Conservation (phyloP, 2,797 vertebrate species). For the Lepilemur septentrionalis region DNA sequence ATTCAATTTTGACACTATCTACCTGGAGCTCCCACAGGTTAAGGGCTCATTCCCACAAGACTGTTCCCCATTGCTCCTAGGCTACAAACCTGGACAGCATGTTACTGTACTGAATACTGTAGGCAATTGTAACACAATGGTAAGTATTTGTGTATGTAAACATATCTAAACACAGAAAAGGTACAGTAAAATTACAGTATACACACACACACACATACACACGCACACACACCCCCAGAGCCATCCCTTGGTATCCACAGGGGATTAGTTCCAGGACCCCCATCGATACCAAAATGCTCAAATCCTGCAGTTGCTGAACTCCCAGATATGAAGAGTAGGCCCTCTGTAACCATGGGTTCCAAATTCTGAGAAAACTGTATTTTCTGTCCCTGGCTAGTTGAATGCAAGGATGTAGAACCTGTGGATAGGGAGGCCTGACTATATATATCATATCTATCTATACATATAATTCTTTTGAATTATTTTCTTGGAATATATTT, state of each 20-base stretch:
- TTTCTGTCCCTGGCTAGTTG: not conserved
- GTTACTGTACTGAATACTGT: not conserved
- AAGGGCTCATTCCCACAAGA: not conserved
- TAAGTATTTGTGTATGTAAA: not conserved
- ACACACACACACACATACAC: not conserved
- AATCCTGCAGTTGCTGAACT: not conserved
- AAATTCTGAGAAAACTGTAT: not conserved
- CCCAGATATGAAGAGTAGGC: not conserved
- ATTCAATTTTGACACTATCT: not conserved
- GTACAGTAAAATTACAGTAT: not conserved
- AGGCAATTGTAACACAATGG: not conserved
- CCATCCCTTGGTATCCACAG: not conserved
- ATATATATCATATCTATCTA: not conserved
- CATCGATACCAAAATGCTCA: not conserved
- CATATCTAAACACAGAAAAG: not conserved
- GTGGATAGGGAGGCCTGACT: not conserved
- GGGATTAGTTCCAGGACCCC: not conserved
- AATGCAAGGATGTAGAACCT: not conserved
- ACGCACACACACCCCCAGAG: not conserved
- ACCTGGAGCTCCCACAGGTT: not conserved
- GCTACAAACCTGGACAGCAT: not conserved
- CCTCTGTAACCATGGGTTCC: not conserved
- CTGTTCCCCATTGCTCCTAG: not conserved
- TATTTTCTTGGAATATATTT: conserved; percentile 35
- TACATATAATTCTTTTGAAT: conserved; percentile 3